Percentiles rank a stretch among this genome's conserved stretches.
phyloP scores from a whole-genome alignment of 1,140 invertebrate genomes.

The Drosophila azteca region DNA sequence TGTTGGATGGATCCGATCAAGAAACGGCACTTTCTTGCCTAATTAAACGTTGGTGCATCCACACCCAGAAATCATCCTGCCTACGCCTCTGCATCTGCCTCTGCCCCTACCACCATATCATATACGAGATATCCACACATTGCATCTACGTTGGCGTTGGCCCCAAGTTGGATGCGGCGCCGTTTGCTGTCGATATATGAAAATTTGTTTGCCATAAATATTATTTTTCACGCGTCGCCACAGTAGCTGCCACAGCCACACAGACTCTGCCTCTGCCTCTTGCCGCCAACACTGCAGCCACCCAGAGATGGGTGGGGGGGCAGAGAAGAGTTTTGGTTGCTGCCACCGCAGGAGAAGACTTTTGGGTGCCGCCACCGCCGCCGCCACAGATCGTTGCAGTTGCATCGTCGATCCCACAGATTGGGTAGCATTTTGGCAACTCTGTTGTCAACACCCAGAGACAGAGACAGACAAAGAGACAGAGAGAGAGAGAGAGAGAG shows the following conservation, averaged over 20 bases:
- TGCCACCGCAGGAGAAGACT: neutral
- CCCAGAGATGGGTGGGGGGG: conserved; percentile 13
- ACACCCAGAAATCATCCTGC: too few species aligned
- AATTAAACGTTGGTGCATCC: too few species aligned
- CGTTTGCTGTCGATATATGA: conserved; percentile 71
- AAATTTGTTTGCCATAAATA: conserved; percentile 82
- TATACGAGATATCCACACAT: conserved; percentile 5
- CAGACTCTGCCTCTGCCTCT: conserved; percentile 25
- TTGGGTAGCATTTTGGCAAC: conserved; percentile 56
- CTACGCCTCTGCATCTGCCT: too few species aligned
- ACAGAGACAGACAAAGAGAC: too few species aligned
- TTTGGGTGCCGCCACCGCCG: conserved; percentile 13
- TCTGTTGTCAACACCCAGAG: conserved; percentile 59
- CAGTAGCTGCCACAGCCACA: conserved; percentile 61
- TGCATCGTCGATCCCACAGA: conserved; percentile 13
- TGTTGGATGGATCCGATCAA: neutral
- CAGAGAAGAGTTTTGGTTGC: too few species aligned
- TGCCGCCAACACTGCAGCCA: conserved; percentile 30
- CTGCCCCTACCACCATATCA: neutral
- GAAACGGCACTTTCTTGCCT: neutral
- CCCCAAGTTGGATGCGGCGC: conserved; percentile 41
- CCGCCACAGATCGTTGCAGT: conserved; percentile 23
- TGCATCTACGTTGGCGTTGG: conserved; percentile 55
- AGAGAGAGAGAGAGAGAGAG: too few species aligned
- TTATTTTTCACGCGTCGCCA: conserved; percentile 71